Evolutionary conservation across 2,888 invertebrate genomes (phyloP), one percentile per base, ranked within the genome.

Genomic region (Drosophila borborema): DNA sequence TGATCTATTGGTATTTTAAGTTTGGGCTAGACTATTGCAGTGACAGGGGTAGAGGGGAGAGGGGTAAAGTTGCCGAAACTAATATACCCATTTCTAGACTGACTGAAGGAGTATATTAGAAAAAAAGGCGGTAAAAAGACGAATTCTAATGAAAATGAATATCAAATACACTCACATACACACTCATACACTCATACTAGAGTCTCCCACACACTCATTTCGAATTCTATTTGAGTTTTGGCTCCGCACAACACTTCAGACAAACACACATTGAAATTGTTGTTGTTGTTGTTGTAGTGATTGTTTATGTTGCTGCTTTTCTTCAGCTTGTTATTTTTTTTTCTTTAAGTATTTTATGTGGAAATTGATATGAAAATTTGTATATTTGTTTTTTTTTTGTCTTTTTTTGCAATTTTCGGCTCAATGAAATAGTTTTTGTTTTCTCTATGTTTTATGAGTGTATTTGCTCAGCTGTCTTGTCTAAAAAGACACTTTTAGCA

Each of bases 331-430:
- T 55, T 64, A 8, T 49, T 60, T 9, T 62, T 69, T 64, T 28
- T 6, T 62, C 67, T 60, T 18, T 3, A 16, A 59, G 55, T 46
- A 62, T 58, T 77, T 67, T 56, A 53, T 70, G 65, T 59, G 18
- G 51, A 61, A 75, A 75, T 60, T 64, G 56, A 66, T 75, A 71
- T 60, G 46, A 60, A 48, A 74, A 62, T 59, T 64, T 36, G 18
- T n/a, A 23, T 51, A 18, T n/a, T 12, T 36, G 0, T 48, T 46
- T 46, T 71, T 58, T 53, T 41, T 51, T 48, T n/a, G 69, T 58
- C 2, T 20, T 20, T 20, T 20, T 54, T 63, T 23, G 59, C 40
- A 59, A 36, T 64, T 56, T 48, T 14, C 4, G 40, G 49, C 18
- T 23, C 36, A 43, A n/a, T 60, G 36, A 49, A 54, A 38, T 66